Base-by-base conservation (phyloP, 2,888 invertebrate genomes). In the Acleris literana region DNA sequence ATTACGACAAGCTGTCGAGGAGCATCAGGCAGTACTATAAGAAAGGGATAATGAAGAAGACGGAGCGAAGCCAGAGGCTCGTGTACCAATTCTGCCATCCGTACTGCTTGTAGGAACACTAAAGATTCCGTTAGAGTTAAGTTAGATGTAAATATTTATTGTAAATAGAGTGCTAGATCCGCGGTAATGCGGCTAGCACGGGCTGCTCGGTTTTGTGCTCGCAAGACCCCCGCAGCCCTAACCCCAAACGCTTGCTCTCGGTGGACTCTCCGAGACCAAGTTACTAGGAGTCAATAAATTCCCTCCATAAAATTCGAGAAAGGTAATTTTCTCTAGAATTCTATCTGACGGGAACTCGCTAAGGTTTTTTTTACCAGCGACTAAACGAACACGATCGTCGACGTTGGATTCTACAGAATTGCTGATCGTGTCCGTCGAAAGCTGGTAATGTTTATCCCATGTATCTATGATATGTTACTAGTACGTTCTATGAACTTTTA, bases 31-130 rank as follows among this genome's bases (percentile, higher is more conserved):
- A 99, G 87, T 99, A 99, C 93, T 99, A 99, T 94, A 99, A 99
- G 92, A 99, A 99, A 90, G 99, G 99, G 64, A 99, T 99, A 87
- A 98, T 99, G 97, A 99, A 99, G 94, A 99, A 99, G 90, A 99
- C 99, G 1, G 99, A 99, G 85, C 94, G 99, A 72, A 98, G 99
- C 75, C 99, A 99, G 92, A 95, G 99, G 84, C 95, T 99, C 78
- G 99, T 99, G 70, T 99, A 99, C 92, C 99, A 99, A 92, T 99
- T 99, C 93, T 99, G 99, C 87, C 97, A 97, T 86, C 98, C 98
- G 18, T 99, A 99, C 90, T 96, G 95, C 83, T 94, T 97, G 85
- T 97, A 95, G 94, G 67, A 63, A 51, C 65, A 55, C 68, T 68
- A 58, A 72, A 61, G 65, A 64, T 66, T 82, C 81, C 74, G 65